phyloP scores from a whole-genome alignment of 2,113 vertebrate species.

The Murina feae region DNA sequence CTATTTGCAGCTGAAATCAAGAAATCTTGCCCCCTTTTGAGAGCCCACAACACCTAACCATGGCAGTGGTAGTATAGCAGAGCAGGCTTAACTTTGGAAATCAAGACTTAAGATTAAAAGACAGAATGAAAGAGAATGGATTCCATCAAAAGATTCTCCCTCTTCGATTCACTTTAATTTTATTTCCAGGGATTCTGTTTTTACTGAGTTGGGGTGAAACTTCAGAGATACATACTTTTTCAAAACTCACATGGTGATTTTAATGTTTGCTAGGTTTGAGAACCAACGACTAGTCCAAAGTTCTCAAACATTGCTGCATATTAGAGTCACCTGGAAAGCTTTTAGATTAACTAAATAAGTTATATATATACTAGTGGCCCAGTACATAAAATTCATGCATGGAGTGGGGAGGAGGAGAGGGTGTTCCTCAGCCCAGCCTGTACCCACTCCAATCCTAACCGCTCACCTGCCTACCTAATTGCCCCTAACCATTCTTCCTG shows the following conservation, averaged over 20 bases:
- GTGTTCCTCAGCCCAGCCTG: too few species aligned
- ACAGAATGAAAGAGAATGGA: background rate
- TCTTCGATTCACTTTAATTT: background rate
- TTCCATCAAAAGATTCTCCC: background rate
- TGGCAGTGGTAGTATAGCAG: accelerated
- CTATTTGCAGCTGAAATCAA: background rate
- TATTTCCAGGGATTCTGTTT: background rate
- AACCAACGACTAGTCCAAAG: background rate
- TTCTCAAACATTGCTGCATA: background rate
- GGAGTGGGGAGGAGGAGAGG: too few species aligned
- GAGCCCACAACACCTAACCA: background rate
- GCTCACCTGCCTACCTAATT: too few species aligned
- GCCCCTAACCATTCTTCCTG: too few species aligned
- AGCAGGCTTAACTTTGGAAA: background rate
- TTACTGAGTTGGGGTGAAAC: background rate
- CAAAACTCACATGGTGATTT: background rate
- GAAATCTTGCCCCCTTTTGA: background rate
- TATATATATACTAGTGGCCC: too few species aligned
- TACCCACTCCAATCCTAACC: too few species aligned
- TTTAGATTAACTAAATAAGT: background rate
- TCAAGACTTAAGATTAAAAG: background rate
- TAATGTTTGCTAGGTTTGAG: background rate
- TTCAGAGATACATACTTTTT: background rate
- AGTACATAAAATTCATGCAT: too few species aligned
- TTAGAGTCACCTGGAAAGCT: background rate